Conservation (phyloP, 2,797 vertebrate genomes). For the Micropoecilia bifurca region DNA sequence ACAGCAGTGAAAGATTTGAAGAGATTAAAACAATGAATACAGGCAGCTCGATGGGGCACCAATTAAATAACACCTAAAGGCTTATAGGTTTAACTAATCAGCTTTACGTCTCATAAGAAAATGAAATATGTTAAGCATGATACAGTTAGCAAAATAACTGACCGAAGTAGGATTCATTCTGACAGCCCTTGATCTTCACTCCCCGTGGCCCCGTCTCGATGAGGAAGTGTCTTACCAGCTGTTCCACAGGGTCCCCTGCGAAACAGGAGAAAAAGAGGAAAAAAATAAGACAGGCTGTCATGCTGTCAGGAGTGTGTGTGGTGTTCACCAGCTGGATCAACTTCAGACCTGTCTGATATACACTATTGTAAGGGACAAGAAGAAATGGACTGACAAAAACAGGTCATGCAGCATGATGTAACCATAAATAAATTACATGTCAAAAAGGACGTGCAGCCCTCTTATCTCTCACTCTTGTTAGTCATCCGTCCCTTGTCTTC, state of each 20-base stretch:
- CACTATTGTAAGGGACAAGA: background rate
- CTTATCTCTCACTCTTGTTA: background rate
- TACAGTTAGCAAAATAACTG: slow-evolving; percentile 49
- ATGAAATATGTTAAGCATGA: slow-evolving; percentile 23
- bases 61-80: background rate
- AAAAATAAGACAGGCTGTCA: slow-evolving; percentile 22
- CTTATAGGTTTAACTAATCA: background rate
- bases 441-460: background rate
- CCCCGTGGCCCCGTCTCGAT: slow-evolving; percentile 91
- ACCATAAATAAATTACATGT: slow-evolving; percentile 1
- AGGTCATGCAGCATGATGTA: background rate
- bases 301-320: slow-evolving; percentile 4
- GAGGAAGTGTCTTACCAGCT: slow-evolving; percentile 93
- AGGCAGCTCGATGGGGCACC: background rate
- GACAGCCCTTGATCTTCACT: slow-evolving; percentile 94
- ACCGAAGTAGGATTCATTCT: slow-evolving; percentile 93
- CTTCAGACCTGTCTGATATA: slow-evolving; percentile 1
- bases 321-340: slow-evolving; percentile 3
- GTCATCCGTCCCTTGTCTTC: background rate
- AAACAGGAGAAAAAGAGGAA: slow-evolving; percentile 44
- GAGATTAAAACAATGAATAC: background rate
- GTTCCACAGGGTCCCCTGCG: slow-evolving; percentile 86
- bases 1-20: slow-evolving; percentile 1
- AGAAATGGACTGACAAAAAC: background rate
- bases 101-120: background rate